Percentiles rank a stretch among this genome's conserved stretches.
These are phyloP conservation scores for Babylonia areolata DNA, from an alignment of 1,140 invertebrate species.

Conservation along the genomic window DNA sequence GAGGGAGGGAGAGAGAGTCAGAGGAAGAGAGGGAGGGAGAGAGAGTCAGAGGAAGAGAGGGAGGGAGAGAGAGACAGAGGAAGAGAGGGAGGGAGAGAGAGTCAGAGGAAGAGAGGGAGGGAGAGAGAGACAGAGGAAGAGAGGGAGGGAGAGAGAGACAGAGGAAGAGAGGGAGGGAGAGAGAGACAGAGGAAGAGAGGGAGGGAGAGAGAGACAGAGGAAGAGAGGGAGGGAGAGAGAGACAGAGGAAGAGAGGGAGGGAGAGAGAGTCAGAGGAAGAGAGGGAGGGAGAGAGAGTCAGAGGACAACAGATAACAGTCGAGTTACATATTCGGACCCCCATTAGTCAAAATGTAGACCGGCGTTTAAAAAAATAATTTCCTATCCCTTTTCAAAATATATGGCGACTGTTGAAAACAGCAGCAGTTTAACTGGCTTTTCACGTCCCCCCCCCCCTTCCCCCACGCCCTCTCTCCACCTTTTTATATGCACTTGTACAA, in stretches of 20 bases:
- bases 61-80: background rate
- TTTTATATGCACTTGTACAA: too few species aligned
- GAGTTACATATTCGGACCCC: background rate
- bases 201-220: conserved; percentile 27
- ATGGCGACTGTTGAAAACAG: too few species aligned
- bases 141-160: background rate
- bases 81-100: conserved; percentile 4
- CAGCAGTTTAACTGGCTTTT: too few species aligned
- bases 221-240: conserved; percentile 28
- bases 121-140: background rate
- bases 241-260: conserved; percentile 37
- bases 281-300: background rate
- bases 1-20: conserved; percentile 20
- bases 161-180: background rate
- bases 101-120: background rate
- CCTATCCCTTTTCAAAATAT: too few species aligned
- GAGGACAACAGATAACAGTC: background rate
- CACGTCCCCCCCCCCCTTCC: too few species aligned
- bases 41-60: background rate
- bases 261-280: conserved; percentile 36
- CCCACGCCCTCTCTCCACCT: too few species aligned
- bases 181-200: background rate
- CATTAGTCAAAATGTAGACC: too few species aligned
- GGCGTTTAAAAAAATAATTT: too few species aligned
- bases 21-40: background rate